phyloP scores from a whole-genome alignment of 2,888 invertebrate species.

The Drosophila testacea region DNA sequence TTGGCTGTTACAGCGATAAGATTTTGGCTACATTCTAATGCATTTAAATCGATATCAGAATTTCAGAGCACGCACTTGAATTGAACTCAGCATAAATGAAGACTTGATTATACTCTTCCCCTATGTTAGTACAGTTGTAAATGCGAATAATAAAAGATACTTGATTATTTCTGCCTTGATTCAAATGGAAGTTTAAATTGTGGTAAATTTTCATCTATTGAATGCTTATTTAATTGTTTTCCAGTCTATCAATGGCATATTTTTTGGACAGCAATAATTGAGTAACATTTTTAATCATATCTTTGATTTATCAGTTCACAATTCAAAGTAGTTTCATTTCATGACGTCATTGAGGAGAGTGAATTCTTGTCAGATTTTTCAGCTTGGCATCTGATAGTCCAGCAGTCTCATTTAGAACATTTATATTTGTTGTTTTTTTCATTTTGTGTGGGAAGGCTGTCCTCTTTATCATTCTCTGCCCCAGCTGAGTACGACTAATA shows the following conservation, averaged over 20 bases:
- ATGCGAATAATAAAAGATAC: background rate
- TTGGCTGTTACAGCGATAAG: slow-evolving; percentile 12
- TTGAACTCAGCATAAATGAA: no score
- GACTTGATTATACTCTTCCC: background rate
- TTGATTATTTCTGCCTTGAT: background rate
- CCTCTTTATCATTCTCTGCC: background rate
- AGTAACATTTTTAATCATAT: background rate
- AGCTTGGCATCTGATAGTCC: background rate
- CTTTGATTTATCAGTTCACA: background rate
- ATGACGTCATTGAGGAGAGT: no score
- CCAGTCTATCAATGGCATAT: no score
- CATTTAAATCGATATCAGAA: slow-evolving; percentile 39
- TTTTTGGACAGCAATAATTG: background rate
- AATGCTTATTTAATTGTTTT: no score
- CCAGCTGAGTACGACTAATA: slow-evolving; percentile 3
- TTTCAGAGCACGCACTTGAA: slow-evolving; percentile 53
- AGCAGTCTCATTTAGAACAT: background rate
- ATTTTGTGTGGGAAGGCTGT: slow-evolving; percentile 11
- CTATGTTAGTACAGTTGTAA: no score
- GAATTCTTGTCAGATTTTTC: background rate
- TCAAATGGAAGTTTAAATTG: no score
- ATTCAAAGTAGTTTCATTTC: background rate
- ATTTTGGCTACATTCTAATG: slow-evolving; percentile 6
- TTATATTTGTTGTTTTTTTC: slow-evolving; percentile 1
- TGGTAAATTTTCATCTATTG: no score